Conservation (phyloP, 1,140 invertebrate genomes). For the Nautilus pompilius region DNA sequence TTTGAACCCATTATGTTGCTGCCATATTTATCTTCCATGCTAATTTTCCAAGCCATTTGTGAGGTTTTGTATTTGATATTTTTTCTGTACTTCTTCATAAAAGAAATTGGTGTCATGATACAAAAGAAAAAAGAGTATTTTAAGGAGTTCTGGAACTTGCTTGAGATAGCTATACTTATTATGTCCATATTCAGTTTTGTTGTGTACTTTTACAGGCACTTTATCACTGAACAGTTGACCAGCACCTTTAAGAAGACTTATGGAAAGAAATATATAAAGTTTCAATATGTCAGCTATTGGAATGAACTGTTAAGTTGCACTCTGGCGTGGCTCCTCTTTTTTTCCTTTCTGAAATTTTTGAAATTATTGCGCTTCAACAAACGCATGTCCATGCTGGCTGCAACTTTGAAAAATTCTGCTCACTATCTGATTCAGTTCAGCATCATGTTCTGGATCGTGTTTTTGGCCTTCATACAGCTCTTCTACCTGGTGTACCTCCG, state of each 20-base stretch:
- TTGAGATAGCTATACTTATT: constrained; percentile 47
- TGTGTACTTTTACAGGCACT: constrained; percentile 50
- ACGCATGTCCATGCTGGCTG: constrained; percentile 53
- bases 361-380: constrained; percentile 61
- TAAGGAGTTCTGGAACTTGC: constrained; percentile 45
- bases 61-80: constrained; percentile 39
- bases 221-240: constrained; percentile 47
- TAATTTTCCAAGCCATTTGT: constrained; percentile 19
- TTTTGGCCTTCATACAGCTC: constrained; percentile 53
- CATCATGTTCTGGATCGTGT: constrained; percentile 54
- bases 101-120: constrained; percentile 36
- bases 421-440: constrained; percentile 51
- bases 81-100: constrained; percentile 55
- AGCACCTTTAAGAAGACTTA: constrained; percentile 53
- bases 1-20: constrained; percentile 50
- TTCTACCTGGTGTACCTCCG: constrained; percentile 60
- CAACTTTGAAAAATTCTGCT: constrained; percentile 44
- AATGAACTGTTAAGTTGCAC: constrained; percentile 58
- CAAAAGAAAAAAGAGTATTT: constrained; percentile 37
- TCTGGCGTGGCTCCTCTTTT: constrained; percentile 58
- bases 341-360: constrained; percentile 59
- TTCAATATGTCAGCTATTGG: constrained; percentile 57
- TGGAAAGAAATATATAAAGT: constrained; percentile 59
- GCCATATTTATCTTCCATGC: constrained; percentile 8
- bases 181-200: constrained; percentile 36